phyloP scores from a whole-genome alignment of 2,888 invertebrate species.

The Chesias legatella region DNA sequence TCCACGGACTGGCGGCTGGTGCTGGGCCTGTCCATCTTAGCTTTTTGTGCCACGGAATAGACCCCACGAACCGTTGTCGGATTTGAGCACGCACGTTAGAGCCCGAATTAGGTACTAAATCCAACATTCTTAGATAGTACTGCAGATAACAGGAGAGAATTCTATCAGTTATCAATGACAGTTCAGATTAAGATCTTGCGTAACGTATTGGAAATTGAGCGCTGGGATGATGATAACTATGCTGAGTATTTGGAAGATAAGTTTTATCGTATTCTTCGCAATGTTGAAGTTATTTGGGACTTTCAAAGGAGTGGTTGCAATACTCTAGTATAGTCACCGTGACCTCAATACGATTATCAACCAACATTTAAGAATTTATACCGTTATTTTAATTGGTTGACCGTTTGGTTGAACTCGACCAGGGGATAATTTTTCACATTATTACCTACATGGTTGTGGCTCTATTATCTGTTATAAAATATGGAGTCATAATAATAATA shows the following conservation, averaged over 20 bases:
- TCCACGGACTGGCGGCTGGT: slow-evolving; percentile 67
- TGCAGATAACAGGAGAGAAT: slow-evolving; percentile 56
- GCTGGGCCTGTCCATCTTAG: slow-evolving; percentile 67
- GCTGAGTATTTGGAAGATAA: slow-evolving; percentile 43
- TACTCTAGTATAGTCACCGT: slow-evolving; percentile 8
- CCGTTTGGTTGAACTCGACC: no score
- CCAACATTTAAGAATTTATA: not conserved
- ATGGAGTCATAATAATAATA: no score
- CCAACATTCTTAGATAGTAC: slow-evolving; percentile 32
- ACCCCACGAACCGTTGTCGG: slow-evolving; percentile 44
- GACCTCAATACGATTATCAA: slow-evolving; percentile 20
- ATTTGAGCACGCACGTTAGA: slow-evolving; percentile 15
- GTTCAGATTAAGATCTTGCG: slow-evolving; percentile 65
- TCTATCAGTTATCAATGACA: slow-evolving; percentile 65
- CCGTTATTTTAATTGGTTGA: no score
- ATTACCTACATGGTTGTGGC: no score
- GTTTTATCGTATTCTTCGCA: slow-evolving; percentile 44
- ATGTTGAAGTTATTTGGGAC: slow-evolving; percentile 51
- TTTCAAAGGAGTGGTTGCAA: slow-evolving; percentile 36
- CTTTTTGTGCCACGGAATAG: slow-evolving; percentile 35
- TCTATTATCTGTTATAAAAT: no score
- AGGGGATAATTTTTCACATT: no score
- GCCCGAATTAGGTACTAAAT: slow-evolving; percentile 41
- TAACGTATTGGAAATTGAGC: slow-evolving; percentile 48
- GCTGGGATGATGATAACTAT: slow-evolving; percentile 37